Evolutionary conservation across 2,113 vertebrate species (phyloP).

Genomic region (Pelusios castaneus): DNA sequence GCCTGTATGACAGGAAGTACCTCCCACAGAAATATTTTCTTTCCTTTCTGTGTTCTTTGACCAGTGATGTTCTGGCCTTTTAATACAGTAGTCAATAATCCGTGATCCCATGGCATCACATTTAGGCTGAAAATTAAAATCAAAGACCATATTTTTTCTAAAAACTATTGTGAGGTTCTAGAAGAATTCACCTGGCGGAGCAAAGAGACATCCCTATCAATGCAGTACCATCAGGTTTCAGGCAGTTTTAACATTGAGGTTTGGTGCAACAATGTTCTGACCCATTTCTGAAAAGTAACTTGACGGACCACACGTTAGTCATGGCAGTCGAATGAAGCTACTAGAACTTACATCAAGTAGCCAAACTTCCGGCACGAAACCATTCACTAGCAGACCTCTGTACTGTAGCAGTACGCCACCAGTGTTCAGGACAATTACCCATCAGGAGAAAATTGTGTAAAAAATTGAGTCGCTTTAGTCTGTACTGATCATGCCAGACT

Average conservation of each 20-base stretch:
- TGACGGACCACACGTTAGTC: neutral
- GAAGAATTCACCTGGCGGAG: neutral
- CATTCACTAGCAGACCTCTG: neutral
- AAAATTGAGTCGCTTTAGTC: neutral
- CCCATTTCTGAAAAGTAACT: neutral
- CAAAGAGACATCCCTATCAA: neutral
- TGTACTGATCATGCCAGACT: neutral
- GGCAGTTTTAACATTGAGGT: neutral
- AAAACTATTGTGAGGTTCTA: too few species aligned
- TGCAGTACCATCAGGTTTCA: neutral
- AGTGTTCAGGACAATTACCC: neutral
- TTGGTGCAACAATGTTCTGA: neutral
- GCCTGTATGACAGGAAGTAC: conserved; percentile 73
- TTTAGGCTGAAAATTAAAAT: conserved; percentile 70
- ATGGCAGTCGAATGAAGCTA: neutral
- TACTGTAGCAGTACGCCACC: neutral
- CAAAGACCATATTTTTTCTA: fast-evolving
- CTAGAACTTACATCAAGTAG: neutral
- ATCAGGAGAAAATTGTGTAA: neutral
- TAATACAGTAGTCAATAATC: conserved; percentile 81
- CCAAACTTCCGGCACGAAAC: neutral
- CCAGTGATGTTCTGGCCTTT: conserved; percentile 85
- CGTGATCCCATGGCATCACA: conserved; percentile 81
- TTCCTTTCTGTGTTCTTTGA: conserved; percentile 74
- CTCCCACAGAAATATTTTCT: conserved; percentile 77